Evolutionary conservation across 2,113 vertebrate species (phyloP).

Genomic region (Actenoides hombroni): DNA sequence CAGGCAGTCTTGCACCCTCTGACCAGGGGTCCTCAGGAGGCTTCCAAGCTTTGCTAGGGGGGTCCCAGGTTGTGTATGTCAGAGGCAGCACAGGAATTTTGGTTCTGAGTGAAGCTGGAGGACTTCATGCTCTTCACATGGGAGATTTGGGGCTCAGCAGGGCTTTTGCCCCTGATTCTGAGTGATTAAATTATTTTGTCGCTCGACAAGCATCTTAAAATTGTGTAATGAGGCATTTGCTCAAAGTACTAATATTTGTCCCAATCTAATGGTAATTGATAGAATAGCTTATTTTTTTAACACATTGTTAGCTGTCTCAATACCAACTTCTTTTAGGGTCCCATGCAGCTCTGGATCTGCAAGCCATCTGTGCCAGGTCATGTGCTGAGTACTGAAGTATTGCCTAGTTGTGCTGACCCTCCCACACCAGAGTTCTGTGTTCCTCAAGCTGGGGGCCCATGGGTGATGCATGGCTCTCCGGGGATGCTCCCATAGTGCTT

Average conservation of each 20-base stretch:
- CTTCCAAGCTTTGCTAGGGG: neutral
- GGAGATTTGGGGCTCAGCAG: accelerated
- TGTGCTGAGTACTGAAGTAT: neutral
- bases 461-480: neutral
- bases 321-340: neutral
- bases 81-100: neutral
- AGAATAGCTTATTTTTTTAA: neutral
- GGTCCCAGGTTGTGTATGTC: neutral
- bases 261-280: neutral
- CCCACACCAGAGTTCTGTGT: neutral
- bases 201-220: neutral
- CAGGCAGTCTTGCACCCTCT: neutral
- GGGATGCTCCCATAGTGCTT: neutral
- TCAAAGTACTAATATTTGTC: neutral
- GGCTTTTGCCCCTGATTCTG: neutral
- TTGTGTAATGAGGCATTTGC: neutral
- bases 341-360: neutral
- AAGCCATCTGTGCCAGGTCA: accelerated
- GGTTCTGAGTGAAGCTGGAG: neutral
- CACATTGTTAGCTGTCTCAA: neutral
- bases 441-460: accelerated
- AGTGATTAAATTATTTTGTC: neutral
- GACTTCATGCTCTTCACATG: accelerated
- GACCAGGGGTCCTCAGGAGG: accelerated
- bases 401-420: neutral